Percentiles rank a stretch among this genome's conserved stretches.
phyloP scores from a whole-genome alignment of 2,888 invertebrate species.

The Leptogaster cylindrica region DNA sequence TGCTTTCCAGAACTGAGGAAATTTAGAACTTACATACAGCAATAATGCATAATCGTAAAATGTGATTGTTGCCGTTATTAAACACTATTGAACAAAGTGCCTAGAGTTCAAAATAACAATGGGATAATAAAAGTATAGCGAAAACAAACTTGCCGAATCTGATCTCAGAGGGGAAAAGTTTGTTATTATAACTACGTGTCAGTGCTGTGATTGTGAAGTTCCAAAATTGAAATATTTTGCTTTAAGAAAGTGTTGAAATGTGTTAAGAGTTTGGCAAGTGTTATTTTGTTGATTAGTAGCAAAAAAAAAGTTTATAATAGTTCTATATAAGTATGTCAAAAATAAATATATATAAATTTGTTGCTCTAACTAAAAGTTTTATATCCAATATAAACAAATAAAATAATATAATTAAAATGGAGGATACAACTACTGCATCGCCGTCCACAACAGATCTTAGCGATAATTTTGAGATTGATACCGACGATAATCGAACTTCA shows the following conservation, averaged over 20 bases:
- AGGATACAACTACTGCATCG: constrained; percentile 47
- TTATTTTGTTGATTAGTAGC: neutral
- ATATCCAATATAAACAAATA: constrained; percentile 24
- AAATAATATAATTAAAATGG: constrained; percentile 32
- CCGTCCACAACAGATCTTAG: constrained; percentile 52
- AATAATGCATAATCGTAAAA: neutral
- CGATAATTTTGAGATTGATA: constrained; percentile 48
- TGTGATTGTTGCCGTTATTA: constrained; percentile 4
- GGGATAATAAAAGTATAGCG: constrained; percentile 30
- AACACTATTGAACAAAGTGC: constrained; percentile 17
- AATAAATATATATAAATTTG: constrained; percentile 27
- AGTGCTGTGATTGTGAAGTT: constrained; percentile 38
- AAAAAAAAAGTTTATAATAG: constrained; percentile 25
- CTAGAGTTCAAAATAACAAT: constrained; percentile 18
- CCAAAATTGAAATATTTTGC: constrained; percentile 9
- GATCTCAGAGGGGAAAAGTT: neutral
- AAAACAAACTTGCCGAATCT: neutral
- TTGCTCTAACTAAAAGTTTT: constrained; percentile 30
- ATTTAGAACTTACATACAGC: neutral
- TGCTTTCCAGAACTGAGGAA: neutral
- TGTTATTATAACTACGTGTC: neutral
- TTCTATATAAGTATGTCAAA: constrained; percentile 17
- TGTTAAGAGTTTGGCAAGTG: constrained; percentile 2
- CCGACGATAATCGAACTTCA: constrained; percentile 44
- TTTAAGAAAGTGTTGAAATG: constrained; percentile 5